A percentile compares a stretch with the other conserved stretches of the same genome.
These are phyloP conservation scores for Sardinella longiceps DNA, from an alignment of 2,797 vertebrate genomes.

Conservation along the genomic window DNA sequence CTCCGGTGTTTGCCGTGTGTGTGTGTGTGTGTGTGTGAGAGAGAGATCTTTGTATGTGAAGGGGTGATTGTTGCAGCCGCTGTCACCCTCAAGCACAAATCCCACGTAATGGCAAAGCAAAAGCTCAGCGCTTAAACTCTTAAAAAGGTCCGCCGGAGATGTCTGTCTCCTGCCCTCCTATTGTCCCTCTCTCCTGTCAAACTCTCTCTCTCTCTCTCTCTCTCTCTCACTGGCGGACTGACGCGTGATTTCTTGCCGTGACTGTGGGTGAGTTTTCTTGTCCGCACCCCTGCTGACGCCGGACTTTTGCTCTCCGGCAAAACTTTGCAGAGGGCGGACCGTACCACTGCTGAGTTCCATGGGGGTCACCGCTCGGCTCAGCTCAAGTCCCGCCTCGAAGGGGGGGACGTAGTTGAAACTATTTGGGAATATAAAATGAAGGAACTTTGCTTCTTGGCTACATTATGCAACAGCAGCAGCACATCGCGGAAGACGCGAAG, in stretches of 20 bases:
- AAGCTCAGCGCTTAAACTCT: not conserved
- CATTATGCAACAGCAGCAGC: conserved; percentile 51
- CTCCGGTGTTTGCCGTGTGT: not conserved
- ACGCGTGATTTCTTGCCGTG: not conserved
- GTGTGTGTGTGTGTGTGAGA: not conserved
- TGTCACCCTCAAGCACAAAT: not conserved
- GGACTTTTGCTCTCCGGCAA: not conserved
- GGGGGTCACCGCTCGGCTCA: conserved; percentile 46
- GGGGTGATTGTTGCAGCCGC: not conserved
- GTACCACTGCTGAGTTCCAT: conserved; percentile 55
- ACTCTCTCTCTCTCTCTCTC: not conserved
- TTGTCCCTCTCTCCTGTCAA: not conserved
- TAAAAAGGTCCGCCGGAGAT: not conserved
- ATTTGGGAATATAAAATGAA: conserved; percentile 73
- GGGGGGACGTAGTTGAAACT: conserved; percentile 35
- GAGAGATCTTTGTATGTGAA: not conserved
- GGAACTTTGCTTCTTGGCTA: conserved; percentile 52
- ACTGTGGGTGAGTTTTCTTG: not conserved
- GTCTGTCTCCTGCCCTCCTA: not conserved
- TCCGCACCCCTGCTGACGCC: not conserved
- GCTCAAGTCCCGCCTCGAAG: conserved; percentile 70
- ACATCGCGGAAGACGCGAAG: too few relatives aligned
- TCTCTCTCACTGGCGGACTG: not conserved
- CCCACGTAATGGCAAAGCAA: not conserved
- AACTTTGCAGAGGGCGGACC: conserved; percentile 36